Evolutionary conservation across 1,140 invertebrate genomes (phyloP).

Genomic region (Maconellicoccus hirsutus): DNA sequence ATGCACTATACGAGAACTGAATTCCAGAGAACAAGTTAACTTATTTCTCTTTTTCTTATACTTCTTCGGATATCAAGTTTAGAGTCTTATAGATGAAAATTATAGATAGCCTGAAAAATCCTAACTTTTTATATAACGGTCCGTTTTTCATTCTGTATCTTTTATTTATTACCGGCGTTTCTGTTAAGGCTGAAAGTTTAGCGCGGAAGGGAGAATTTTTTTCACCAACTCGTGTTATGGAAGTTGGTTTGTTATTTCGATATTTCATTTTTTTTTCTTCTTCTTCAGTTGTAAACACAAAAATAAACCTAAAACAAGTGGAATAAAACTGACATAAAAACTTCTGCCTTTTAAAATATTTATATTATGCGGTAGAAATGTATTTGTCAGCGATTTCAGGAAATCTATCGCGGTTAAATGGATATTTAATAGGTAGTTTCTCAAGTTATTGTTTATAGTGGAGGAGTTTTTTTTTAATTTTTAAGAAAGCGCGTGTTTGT

Average conservation of each 20-base stretch:
- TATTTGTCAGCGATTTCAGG: background rate
- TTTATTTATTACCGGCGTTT: conserved; percentile 9
- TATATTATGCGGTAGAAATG: background rate
- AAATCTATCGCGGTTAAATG: background rate
- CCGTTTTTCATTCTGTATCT: conserved; percentile 8
- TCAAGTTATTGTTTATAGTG: background rate
- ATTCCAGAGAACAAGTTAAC: background rate
- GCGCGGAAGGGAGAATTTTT: background rate
- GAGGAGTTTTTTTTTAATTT: no score
- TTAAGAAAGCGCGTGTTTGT: no score
- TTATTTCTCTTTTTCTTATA: background rate
- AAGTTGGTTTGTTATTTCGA: background rate
- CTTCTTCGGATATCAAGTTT: background rate
- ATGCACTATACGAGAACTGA: conserved; percentile 7
- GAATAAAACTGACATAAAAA: conserved; percentile 5
- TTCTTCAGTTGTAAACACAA: background rate
- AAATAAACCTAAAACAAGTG: conserved; percentile 4
- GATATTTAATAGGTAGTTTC: background rate
- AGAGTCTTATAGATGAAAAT: conserved; percentile 9
- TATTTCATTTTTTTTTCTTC: background rate
- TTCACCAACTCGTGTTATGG: background rate
- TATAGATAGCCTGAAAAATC: conserved; percentile 5
- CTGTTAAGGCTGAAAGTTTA: background rate
- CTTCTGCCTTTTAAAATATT: background rate
- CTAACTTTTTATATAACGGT: conserved; percentile 1